Evolutionary conservation across 2,113 vertebrate genomes (phyloP).

Genomic region (Rhadina sibilatrix): DNA sequence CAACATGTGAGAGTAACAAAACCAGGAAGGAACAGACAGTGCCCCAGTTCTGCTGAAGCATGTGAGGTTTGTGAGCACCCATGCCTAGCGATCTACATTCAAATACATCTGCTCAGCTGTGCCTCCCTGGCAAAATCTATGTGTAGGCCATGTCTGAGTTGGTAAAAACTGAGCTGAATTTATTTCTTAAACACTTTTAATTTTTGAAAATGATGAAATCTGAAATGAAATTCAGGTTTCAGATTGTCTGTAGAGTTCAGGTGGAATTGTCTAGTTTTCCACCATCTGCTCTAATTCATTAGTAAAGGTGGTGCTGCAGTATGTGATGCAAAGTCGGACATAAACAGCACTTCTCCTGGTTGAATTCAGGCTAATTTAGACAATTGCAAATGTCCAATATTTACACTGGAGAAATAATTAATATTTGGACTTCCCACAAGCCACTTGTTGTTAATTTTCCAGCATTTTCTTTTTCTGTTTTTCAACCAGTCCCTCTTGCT

Average conservation of each 20-base stretch:
- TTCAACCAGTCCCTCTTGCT: not conserved
- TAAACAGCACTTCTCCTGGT: not conserved
- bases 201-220: not conserved
- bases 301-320: not conserved
- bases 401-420: not conserved
- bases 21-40: not conserved
- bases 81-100: rapidly evolving
- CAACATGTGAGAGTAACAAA: not conserved
- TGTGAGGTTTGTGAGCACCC: not conserved
- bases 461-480: not conserved
- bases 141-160: not conserved
- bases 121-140: not conserved
- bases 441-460: not conserved
- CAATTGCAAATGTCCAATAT: not conserved
- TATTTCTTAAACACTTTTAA: not conserved
- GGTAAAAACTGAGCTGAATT: not conserved
- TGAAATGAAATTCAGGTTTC: not conserved
- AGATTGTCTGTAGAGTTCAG: not conserved
- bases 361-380: not conserved
- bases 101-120: not conserved
- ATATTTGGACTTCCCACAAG: not conserved
- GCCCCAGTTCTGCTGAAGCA: not conserved
- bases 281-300: not conserved
- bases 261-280: not conserved
- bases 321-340: not conserved